Evolutionary conservation across 2,888 invertebrate species (phyloP).

Genomic region (Lymantria dispar): DNA sequence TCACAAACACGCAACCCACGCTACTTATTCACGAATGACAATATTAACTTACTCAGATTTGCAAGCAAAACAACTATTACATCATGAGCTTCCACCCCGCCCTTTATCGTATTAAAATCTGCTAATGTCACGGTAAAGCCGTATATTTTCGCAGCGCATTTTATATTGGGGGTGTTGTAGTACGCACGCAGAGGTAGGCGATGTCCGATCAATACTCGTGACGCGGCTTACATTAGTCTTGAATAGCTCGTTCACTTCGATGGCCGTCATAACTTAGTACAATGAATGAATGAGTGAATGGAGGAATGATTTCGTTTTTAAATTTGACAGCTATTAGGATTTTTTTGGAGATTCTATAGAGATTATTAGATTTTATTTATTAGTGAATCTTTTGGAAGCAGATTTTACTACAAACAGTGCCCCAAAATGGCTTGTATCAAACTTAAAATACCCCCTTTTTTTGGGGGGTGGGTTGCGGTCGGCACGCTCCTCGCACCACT

Average conservation of each 20-base stretch:
- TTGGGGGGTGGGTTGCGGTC: too few relatives aligned
- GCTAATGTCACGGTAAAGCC: conserved; percentile 11
- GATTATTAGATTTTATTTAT: too few relatives aligned
- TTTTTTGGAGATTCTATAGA: conserved; percentile 4
- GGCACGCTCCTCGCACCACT: too few relatives aligned
- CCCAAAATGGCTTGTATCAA: too few relatives aligned
- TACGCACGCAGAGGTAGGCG: conserved; percentile 27
- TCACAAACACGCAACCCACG: conserved; percentile 1
- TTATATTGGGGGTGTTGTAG: conserved; percentile 14
- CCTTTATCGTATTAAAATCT: conserved; percentile 9
- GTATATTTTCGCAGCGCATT: conserved; percentile 13
- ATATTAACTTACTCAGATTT: conserved; percentile 5
- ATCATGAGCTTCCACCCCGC: conserved; percentile 4
- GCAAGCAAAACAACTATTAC: conserved; percentile 10
- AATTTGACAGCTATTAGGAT: conserved; percentile 19
- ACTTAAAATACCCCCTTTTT: too few relatives aligned
- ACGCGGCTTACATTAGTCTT: conserved; percentile 28
- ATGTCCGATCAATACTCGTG: conserved; percentile 31
- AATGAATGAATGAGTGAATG: conserved; percentile 16
- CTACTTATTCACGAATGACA: not conserved
- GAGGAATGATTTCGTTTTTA: conserved; percentile 20
- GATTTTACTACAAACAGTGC: too few relatives aligned
- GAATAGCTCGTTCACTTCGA: conserved; percentile 27
- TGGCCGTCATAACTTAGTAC: conserved; percentile 9
- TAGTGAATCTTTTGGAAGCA: too few relatives aligned